Evolutionary conservation across 2,113 vertebrate species (phyloP).

Genomic region (Microtus richardsoni): DNA sequence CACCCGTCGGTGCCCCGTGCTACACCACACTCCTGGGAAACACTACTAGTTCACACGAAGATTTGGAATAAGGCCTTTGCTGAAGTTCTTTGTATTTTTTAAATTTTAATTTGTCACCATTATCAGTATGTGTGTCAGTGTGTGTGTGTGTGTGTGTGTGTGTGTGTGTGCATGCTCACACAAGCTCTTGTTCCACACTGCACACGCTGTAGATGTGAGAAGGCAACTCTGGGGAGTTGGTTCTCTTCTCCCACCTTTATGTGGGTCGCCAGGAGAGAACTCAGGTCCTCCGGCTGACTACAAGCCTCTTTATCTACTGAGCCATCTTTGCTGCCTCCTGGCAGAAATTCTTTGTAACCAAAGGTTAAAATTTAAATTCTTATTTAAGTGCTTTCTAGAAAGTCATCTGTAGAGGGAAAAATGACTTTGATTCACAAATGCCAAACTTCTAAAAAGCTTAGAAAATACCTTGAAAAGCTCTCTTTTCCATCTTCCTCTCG

Average conservation of each 20-base stretch:
- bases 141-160: neutral
- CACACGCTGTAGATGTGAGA: neutral
- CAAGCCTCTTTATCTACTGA: neutral
- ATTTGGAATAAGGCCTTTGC: too few species aligned
- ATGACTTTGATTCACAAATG: conserved; percentile 28
- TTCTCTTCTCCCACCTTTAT: neutral
- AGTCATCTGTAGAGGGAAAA: neutral
- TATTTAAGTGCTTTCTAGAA: neutral
- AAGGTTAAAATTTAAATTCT: neutral
- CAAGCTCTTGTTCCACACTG: neutral
- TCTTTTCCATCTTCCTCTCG: too few species aligned
- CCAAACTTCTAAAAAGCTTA: neutral
- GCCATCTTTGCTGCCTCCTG: neutral
- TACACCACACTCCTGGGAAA: neutral
- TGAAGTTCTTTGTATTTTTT: neutral
- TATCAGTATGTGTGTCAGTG: neutral
- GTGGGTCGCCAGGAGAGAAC: neutral
- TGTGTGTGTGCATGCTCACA: neutral
- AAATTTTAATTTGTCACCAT: neutral
- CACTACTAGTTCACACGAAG: neutral
- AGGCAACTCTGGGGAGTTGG: neutral
- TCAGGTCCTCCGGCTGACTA: too few species aligned
- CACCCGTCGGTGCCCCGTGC: fast-evolving
- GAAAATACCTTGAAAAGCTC: neutral
- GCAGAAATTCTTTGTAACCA: neutral